phyloP scores from a whole-genome alignment of 2,888 invertebrate genomes.

The Oligia strigilis region DNA sequence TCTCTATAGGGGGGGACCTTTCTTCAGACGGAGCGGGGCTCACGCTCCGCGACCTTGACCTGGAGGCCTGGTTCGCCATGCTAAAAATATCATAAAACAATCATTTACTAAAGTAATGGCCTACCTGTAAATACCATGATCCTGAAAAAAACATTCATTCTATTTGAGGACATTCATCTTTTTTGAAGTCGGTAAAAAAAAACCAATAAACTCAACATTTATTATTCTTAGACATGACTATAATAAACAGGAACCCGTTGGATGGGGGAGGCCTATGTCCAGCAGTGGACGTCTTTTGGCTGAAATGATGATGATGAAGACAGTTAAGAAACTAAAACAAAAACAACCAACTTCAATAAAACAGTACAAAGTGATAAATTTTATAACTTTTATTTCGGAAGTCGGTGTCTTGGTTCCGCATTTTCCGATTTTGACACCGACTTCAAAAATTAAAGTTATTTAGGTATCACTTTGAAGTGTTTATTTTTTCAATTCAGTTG shows the following conservation, averaged over 20 bases:
- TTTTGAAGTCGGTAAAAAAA: neutral
- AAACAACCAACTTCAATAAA: no score
- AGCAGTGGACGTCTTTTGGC: no score
- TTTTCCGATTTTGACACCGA: no score
- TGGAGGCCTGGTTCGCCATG: neutral
- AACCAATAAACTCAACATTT: neutral
- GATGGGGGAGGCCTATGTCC: no score
- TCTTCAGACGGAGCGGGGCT: neutral
- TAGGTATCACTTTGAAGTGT: no score
- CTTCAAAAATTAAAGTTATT: no score
- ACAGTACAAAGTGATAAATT: no score
- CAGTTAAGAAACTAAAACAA: neutral
- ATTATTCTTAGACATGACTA: neutral
- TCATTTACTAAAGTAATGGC: neutral
- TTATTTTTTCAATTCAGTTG: no score
- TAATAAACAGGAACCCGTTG: no score
- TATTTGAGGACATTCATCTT: neutral
- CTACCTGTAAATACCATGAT: neutral
- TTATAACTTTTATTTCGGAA: no score
- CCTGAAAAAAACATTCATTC: neutral
- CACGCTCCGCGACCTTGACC: neutral
- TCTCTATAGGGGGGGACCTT: neutral
- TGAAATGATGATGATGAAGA: neutral
- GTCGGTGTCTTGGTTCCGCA: no score
- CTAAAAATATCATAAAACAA: conserved; percentile 2